Conservation (phyloP, 2,888 invertebrate species). For the Diadromus collaris region DNA sequence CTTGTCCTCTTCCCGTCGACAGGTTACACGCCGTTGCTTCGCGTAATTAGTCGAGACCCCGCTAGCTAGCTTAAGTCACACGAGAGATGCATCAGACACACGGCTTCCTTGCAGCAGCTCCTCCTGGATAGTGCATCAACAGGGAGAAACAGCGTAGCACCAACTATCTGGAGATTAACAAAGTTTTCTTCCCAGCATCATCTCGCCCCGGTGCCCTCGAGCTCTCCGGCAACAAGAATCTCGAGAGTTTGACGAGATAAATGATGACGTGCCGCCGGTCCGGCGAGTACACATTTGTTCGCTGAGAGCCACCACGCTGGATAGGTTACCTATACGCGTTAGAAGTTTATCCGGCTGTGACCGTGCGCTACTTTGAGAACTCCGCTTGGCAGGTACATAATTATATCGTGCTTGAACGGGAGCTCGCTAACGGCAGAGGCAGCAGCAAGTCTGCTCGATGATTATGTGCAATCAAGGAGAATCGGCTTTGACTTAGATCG, state of each 20-base stretch:
- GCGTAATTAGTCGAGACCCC: conserved; percentile 59
- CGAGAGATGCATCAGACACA: conserved; percentile 43
- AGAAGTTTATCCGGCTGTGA: not conserved
- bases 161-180: conserved; percentile 61
- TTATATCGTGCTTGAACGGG: not conserved
- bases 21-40: conserved; percentile 51
- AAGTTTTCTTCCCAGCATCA: conserved; percentile 48
- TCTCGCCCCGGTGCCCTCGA: conserved; percentile 20
- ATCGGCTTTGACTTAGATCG: not conserved
- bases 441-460: no score
- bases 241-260: conserved; percentile 44
- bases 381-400: not conserved
- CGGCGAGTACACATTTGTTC: conserved; percentile 14
- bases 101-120: conserved; percentile 34
- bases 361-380: not conserved
- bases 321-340: not conserved
- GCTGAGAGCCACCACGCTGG: not conserved
- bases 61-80: conserved; percentile 33
- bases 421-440: no score
- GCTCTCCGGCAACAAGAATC: not conserved
- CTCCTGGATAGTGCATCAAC: conserved; percentile 32
- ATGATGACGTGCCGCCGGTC: conserved; percentile 41
- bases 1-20: conserved; percentile 4
- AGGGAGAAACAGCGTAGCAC: conserved; percentile 17
- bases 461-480: not conserved